phyloP scores from a whole-genome alignment of 1,140 invertebrate genomes.

The Xylocopa sonorina region DNA sequence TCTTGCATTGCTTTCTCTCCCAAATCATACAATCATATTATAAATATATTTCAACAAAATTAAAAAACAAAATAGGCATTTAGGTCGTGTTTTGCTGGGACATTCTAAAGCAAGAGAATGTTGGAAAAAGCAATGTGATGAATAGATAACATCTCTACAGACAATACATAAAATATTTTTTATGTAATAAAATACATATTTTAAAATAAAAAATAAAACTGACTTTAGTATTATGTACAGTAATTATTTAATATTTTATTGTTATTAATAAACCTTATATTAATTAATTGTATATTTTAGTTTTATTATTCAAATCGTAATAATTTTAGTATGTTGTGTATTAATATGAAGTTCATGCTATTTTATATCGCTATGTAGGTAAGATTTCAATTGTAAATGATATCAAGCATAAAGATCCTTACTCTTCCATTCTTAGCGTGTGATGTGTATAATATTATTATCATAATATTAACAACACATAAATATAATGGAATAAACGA shows the following conservation, averaged over 20 bases:
- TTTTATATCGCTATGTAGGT: conserved; percentile 14
- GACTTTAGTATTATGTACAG: not conserved
- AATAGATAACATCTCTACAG: not conserved
- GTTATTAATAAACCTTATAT: not conserved
- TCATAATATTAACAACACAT: conserved; percentile 20
- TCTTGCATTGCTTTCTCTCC: too few species aligned
- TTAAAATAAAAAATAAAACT: not conserved
- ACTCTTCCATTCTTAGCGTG: conserved; percentile 18
- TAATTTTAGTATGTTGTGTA: conserved; percentile 14
- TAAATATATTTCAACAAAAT: too few species aligned
- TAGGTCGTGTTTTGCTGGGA: not conserved
- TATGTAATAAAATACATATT: not conserved
- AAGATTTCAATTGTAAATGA: conserved; percentile 29
- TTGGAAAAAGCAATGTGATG: not conserved
- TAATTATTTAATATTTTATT: not conserved
- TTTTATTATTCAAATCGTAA: conserved; percentile 15
- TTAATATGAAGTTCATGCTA: conserved; percentile 24
- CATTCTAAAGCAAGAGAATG: not conserved
- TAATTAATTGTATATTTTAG: conserved; percentile 10
- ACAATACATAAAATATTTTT: conserved; percentile 2
- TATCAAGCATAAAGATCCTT: not conserved
- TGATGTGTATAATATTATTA: conserved; percentile 1
- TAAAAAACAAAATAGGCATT: not conserved
- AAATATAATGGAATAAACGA: conserved; percentile 14
- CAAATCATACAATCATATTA: too few species aligned